Percentiles rank a stretch among this genome's conserved stretches.
These are phyloP conservation scores for Pteria penguin DNA, from an alignment of 2,888 invertebrate species.

Conservation along the genomic window DNA sequence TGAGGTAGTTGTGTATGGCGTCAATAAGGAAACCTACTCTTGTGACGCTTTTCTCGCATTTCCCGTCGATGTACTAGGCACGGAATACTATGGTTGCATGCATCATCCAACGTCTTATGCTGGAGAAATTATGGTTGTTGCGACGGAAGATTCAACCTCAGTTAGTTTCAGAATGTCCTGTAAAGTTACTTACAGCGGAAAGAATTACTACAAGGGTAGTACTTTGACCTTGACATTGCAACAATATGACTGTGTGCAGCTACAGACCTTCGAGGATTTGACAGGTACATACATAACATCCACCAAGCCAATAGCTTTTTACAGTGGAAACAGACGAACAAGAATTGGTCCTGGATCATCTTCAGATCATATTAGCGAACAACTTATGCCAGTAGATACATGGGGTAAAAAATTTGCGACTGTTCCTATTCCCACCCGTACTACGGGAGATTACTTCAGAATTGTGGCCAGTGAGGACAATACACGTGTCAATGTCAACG, in stretches of 20 bases:
- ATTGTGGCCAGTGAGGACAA: slow-evolving; percentile 55
- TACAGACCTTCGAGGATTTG: slow-evolving; percentile 60
- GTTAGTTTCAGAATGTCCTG: slow-evolving; percentile 39
- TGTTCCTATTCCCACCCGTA: slow-evolving; percentile 64
- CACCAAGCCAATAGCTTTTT: slow-evolving; percentile 61
- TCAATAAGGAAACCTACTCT: slow-evolving; percentile 56
- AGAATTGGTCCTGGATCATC: slow-evolving; percentile 44
- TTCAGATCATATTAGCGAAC: slow-evolving; percentile 63
- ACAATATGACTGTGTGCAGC: slow-evolving; percentile 50
- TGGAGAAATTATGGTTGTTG: slow-evolving; percentile 51
- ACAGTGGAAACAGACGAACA: slow-evolving; percentile 65
- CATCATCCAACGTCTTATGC: slow-evolving; percentile 46
- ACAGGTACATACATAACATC: slow-evolving; percentile 63
- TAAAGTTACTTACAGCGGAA: slow-evolving; percentile 39
- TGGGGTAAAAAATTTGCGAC: slow-evolving; percentile 71
- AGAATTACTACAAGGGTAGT: slow-evolving; percentile 36
- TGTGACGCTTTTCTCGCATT: slow-evolving; percentile 60
- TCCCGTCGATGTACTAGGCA: slow-evolving; percentile 56
- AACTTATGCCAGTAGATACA: slow-evolving; percentile 62
- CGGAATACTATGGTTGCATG: slow-evolving; percentile 55
- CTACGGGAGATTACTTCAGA: slow-evolving; percentile 64
- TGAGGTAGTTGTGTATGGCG: slow-evolving; percentile 57
- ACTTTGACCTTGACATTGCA: slow-evolving; percentile 37
- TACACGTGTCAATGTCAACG: slow-evolving; percentile 42
- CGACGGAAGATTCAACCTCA: slow-evolving; percentile 45